Percentiles rank a stretch among this genome's conserved stretches.
phyloP scores from a whole-genome alignment of 2,113 vertebrate species.

The Tinamus guttatus region DNA sequence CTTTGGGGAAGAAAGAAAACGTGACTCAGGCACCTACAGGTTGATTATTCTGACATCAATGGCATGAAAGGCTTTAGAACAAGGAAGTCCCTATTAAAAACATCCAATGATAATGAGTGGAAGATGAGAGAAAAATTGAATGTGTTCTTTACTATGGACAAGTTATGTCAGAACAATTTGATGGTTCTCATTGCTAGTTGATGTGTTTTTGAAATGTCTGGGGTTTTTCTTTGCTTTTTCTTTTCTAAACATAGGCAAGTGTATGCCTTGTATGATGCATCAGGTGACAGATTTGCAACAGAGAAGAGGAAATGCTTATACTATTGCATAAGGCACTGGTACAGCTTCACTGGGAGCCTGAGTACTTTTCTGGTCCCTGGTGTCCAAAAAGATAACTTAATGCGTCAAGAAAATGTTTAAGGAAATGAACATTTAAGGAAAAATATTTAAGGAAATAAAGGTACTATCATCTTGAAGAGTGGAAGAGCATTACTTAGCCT shows the following conservation, averaged over 20 bases:
- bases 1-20: background rate
- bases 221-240: accelerated
- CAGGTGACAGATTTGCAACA: background rate
- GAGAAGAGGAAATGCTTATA: background rate
- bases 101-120: background rate
- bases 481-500: background rate
- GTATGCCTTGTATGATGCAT: background rate
- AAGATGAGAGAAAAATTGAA: background rate
- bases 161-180: background rate
- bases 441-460: background rate
- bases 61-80: background rate
- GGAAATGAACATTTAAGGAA: background rate
- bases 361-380: accelerated
- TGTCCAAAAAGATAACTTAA: background rate
- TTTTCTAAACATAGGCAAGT: background rate
- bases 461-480: background rate
- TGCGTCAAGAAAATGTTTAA: background rate
- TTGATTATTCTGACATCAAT: background rate
- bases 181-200: background rate
- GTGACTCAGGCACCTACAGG: background rate
- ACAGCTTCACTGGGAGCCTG: background rate
- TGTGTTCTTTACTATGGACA: background rate
- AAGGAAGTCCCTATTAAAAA: background rate
- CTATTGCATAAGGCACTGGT: background rate
- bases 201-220: background rate